phyloP scores from a whole-genome alignment of 2,797 vertebrate genomes.

The Vespertilio murinus region DNA sequence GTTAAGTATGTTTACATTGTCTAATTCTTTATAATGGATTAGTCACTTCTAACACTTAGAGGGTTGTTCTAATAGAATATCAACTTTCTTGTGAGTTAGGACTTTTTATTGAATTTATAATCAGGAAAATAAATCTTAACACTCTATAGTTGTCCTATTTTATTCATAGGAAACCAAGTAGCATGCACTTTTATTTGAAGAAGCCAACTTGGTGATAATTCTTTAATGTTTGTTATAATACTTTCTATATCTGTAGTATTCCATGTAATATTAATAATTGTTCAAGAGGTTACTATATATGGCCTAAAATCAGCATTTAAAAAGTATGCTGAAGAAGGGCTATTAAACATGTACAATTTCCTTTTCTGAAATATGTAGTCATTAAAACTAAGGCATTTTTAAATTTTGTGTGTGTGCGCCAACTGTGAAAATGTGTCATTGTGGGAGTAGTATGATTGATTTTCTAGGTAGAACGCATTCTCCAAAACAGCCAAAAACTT shows the following conservation, averaged over 20 bases:
- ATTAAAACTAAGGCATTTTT: not conserved
- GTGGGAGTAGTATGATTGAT: not conserved
- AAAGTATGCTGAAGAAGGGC: not conserved
- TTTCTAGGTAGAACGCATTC: not conserved
- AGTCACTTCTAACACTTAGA: not conserved
- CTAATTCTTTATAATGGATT: not conserved
- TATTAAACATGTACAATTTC: not conserved
- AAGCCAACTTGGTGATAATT: not conserved
- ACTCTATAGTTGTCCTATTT: not conserved
- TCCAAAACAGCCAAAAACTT: not conserved
- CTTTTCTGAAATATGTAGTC: not conserved
- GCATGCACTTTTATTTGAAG: not conserved
- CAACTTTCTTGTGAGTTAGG: not conserved
- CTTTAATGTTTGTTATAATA: not conserved
- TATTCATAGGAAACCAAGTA: not conserved
- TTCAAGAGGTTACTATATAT: not conserved
- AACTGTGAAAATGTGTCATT: not conserved
- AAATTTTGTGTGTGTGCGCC: no score
- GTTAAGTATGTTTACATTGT: conserved; percentile 30
- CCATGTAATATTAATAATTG: not conserved
- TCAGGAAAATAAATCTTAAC: not conserved
- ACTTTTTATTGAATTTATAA: not conserved
- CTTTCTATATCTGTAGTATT: not conserved
- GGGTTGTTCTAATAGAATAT: conserved; percentile 3
- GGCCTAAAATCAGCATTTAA: not conserved